These are phyloP conservation scores for Halcyon malimbica DNA, from an alignment of 2,113 vertebrate species.

Conservation along the genomic window DNA sequence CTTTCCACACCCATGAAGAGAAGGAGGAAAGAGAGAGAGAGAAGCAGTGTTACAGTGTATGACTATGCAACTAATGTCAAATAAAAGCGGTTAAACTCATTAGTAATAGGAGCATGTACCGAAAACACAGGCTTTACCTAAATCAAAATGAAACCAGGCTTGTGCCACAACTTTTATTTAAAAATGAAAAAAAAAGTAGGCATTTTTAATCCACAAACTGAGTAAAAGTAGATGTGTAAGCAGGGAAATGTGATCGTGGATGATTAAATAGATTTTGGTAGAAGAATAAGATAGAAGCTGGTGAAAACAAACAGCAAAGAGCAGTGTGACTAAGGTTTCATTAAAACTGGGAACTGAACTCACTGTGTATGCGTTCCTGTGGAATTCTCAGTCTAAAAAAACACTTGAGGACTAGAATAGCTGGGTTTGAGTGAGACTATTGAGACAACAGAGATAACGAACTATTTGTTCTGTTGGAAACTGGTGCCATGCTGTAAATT, in stretches of 20 bases:
- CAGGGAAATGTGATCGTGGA: background rate
- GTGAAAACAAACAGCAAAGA: background rate
- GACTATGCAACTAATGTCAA: background rate
- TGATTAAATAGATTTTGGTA: background rate
- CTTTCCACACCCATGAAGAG: background rate
- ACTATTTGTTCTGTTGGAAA: constrained; percentile 3
- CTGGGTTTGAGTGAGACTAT: background rate
- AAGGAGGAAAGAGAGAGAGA: background rate
- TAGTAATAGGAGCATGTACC: background rate
- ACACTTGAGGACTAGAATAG: background rate
- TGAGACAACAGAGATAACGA: constrained; percentile 3
- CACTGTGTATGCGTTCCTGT: background rate
- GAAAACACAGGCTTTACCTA: background rate
- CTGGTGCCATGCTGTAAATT: background rate
- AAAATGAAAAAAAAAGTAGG: background rate
- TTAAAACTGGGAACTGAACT: background rate
- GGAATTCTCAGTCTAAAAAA: background rate
- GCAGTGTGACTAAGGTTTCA: background rate
- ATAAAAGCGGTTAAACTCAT: background rate
- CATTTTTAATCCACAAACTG: background rate
- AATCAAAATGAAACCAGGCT: background rate
- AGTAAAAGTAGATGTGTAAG: background rate
- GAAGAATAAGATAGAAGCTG: background rate
- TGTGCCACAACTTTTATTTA: background rate
- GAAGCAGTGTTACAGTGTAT: background rate